Base-by-base conservation (phyloP, 1,140 invertebrate species). In the Euwallacea fornicatus region DNA sequence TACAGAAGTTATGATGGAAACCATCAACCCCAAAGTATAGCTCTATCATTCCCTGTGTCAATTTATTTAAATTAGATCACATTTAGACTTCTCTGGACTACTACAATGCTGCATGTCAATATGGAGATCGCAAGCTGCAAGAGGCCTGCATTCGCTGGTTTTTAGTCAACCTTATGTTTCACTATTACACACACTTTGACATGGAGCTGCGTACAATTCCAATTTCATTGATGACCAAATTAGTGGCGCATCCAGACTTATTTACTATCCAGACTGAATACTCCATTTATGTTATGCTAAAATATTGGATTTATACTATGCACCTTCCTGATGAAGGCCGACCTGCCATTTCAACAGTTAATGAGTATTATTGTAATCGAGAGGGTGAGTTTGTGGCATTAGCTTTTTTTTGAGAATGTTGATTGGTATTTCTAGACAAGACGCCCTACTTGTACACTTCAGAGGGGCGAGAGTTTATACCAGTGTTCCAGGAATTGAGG, bases 231-330 rank as follows among this genome's bases (percentile, higher is more conserved):
- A 90, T 94, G 89, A 81, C 81, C 6, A 83, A 87, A 41, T 78
- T 94, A 53, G 84, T 93, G 6, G 79, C 82, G 3, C 87, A 88
- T 81, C 85, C 87, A 6, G 85, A 90, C 70, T 82, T 94, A 46
- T 88, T 89, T 76, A 90, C 91, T 0, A 88, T 93, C 82, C 91
- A 93, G 80, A 93, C 92, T 4, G 92, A 94, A 82, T 92, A 91
- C 79, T 91, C 91, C 47, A 81, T 93, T 43, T 94, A 93, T 75
- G 87, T 89, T 68, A 81, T 93, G 79, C 78, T 94, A 11, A 87
- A 90, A 59, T 84, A 86, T 42, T 93, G 91, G 90, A 82, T 88
- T 69, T 89, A 85, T 70, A 69, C 88, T 13, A 80, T 84, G 73
- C 79, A 80, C 13, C 69, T 82, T 63, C 44, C 55, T 0, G 56